These are phyloP conservation scores for Brachycybe producta DNA, from an alignment of 2,888 invertebrate species.

Conservation along the genomic window DNA sequence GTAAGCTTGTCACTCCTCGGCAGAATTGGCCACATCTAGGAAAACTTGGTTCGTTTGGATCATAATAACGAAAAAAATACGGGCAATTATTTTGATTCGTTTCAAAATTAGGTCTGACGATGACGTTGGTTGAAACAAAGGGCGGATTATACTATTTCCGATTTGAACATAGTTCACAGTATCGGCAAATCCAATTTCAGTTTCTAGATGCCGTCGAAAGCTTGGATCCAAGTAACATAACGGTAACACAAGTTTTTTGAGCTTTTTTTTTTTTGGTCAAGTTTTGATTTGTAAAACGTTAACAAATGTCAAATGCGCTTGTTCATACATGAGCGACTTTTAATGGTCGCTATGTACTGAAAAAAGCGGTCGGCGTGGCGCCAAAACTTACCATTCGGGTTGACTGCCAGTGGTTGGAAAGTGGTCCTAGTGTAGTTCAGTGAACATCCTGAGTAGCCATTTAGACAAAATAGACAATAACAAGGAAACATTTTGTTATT, in stretches of 20 bases:
- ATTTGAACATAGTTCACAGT: constrained; percentile 59
- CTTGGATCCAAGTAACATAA: constrained; percentile 61
- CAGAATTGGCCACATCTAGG: constrained; percentile 57
- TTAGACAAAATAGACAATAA: too few species aligned
- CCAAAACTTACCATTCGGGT: too few species aligned
- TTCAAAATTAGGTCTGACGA: constrained; percentile 46
- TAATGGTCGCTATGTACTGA: too few species aligned
- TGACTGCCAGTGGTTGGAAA: too few species aligned
- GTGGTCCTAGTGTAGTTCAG: too few species aligned
- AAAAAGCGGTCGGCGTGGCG: too few species aligned
- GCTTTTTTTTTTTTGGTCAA: constrained; percentile 1
- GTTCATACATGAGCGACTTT: too few species aligned
- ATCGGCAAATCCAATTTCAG: constrained; percentile 56
- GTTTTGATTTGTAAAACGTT: neutral
- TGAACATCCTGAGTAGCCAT: too few species aligned
- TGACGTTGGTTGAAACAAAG: constrained; percentile 47
- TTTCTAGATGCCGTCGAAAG: constrained; percentile 67
- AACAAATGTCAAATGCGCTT: too few species aligned
- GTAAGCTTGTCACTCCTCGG: constrained; percentile 52
- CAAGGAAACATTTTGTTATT: too few species aligned
- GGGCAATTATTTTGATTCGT: neutral
- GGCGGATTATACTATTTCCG: constrained; percentile 49
- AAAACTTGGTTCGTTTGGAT: constrained; percentile 43
- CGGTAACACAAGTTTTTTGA: constrained; percentile 39
- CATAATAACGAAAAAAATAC: neutral